phyloP scores from a whole-genome alignment of 1,140 invertebrate species.

The Drosophila sturtevanti region DNA sequence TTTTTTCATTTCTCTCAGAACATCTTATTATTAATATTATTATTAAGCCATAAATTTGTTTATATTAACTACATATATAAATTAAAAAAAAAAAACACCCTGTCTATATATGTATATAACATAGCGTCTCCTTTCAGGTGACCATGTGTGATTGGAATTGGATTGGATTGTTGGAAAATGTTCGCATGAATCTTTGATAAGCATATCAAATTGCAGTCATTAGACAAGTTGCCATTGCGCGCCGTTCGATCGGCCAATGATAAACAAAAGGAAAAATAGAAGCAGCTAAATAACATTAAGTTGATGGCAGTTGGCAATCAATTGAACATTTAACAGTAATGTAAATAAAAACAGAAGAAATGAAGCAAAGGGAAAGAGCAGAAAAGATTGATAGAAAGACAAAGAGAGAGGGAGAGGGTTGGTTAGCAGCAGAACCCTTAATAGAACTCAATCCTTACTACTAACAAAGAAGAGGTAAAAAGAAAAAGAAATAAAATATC shows the following conservation, averaged over 20 bases:
- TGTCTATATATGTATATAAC: not conserved
- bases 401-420: not conserved
- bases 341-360: conserved; percentile 31
- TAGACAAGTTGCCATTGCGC: conserved; percentile 52
- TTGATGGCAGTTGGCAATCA: conserved; percentile 65
- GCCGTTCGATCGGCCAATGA: conserved; percentile 40
- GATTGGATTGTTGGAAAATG: conserved; percentile 53
- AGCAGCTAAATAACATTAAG: conserved; percentile 37
- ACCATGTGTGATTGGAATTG: conserved; percentile 23
- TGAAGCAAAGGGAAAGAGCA: not conserved
- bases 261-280: conserved; percentile 33
- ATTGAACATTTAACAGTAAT: conserved; percentile 42
- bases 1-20: no score
- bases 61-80: no score
- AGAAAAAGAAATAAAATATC: not conserved
- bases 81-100: no score
- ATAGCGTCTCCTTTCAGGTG: conserved; percentile 13
- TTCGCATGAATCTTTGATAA: conserved; percentile 75
- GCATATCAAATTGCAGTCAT: conserved; percentile 73
- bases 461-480: no score
- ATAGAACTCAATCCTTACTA: no score
- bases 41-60: no score
- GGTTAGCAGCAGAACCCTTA: no score
- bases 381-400: not conserved
- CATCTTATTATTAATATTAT: no score